A percentile compares a stretch with the other conserved stretches of the same genome.
Conservation (phyloP, 2,888 invertebrate genomes). For the Gisinianus flammeolus region DNA sequence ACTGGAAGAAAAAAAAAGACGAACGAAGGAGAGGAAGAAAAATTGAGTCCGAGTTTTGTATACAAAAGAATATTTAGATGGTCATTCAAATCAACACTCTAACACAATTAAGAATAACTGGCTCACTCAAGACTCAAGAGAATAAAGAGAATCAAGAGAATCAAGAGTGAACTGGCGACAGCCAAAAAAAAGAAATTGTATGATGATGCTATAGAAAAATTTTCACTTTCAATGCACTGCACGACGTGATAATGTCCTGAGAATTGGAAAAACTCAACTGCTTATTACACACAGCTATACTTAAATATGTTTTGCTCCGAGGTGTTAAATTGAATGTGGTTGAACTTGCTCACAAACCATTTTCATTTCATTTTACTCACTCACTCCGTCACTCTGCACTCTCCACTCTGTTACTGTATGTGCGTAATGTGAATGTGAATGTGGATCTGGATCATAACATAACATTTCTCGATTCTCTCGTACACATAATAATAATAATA, state of each 20-base stretch:
- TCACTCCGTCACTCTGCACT: too few species aligned
- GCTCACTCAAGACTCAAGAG: too few species aligned
- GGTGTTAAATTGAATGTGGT: slow-evolving; percentile 51
- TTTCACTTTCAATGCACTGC: not conserved
- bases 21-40: slow-evolving; percentile 4
- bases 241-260: slow-evolving; percentile 22
- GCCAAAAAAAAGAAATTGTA: too few species aligned
- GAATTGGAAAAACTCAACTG: slow-evolving; percentile 30
- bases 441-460: too few species aligned
- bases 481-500: too few species aligned
- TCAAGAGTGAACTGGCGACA: too few species aligned
- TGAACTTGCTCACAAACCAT: slow-evolving; percentile 43
- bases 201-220: not conserved
- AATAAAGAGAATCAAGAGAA: too few species aligned
- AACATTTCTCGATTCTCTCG: slow-evolving; percentile 8
- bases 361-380: slow-evolving; percentile 41
- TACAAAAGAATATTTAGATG: not conserved
- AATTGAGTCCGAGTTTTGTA: too few species aligned
- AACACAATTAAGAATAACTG: slow-evolving; percentile 36
- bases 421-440: too few species aligned
- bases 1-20: not conserved
- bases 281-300: slow-evolving; percentile 14
- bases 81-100: slow-evolving; percentile 30
- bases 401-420: too few species aligned
- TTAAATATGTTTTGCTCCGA: slow-evolving; percentile 42